Conservation (phyloP, 2,888 invertebrate genomes). For the Campoplex nolae region DNA sequence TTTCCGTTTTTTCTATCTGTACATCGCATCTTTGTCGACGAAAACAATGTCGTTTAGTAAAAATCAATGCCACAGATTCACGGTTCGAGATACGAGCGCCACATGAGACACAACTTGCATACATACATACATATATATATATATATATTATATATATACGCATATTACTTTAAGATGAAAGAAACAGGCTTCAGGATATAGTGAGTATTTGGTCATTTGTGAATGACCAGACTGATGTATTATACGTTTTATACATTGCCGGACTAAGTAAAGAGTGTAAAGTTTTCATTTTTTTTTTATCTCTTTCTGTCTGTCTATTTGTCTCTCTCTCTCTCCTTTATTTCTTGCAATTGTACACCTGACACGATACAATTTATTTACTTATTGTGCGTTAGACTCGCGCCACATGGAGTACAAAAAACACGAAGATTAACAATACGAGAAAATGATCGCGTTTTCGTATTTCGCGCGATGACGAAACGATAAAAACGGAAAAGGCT, state of each 20-base stretch:
- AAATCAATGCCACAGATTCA: background rate
- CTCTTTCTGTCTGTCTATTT: background rate
- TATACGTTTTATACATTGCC: conserved; percentile 82
- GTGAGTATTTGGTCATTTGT: conserved; percentile 74
- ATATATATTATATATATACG: conserved; percentile 26
- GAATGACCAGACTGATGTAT: conserved; percentile 83
- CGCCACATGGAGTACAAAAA: conserved; percentile 80
- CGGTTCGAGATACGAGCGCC: conserved; percentile 11
- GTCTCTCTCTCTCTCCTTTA: background rate
- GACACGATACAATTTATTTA: conserved; percentile 52
- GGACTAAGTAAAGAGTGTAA: conserved; percentile 74
- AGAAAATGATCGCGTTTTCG: background rate
- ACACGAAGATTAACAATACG: background rate
- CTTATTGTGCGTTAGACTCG: conserved; percentile 72
- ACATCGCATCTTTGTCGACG: background rate
- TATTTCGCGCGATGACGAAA: conserved; percentile 3
- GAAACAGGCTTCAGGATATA: conserved; percentile 54
- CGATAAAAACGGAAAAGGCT: conserved; percentile 19
- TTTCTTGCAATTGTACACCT: conserved; percentile 75
- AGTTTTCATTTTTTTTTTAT: conserved; percentile 18
- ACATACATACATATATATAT: conserved; percentile 18
- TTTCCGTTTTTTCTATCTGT: background rate
- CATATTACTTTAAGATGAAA: conserved; percentile 34
- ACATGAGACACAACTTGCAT: conserved; percentile 7
- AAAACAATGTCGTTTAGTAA: background rate